Conservation (phyloP, 1,140 invertebrate genomes). For the Scylla paramamosain region DNA sequence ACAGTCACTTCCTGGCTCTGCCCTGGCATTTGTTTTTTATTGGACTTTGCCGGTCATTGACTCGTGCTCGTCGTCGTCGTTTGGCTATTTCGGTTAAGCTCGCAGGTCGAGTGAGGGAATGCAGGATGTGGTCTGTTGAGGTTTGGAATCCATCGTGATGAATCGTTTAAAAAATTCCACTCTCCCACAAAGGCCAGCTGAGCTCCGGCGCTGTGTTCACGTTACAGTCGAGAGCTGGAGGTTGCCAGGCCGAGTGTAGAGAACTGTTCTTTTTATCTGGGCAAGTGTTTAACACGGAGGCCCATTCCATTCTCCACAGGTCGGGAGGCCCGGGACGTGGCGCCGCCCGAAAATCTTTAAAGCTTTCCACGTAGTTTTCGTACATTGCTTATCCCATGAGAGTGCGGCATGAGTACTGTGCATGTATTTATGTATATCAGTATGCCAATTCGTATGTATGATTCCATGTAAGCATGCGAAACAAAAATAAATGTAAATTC, state of each 20-base stretch:
- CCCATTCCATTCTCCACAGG: background rate
- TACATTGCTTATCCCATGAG: no score
- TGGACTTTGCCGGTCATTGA: background rate
- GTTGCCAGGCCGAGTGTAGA: background rate
- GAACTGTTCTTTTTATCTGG: background rate
- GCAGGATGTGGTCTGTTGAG: background rate
- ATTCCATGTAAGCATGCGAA: background rate
- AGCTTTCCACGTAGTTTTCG: no score
- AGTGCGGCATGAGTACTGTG: background rate
- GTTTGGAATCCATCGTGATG: background rate
- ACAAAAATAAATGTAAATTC: background rate
- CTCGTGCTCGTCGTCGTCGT: background rate
- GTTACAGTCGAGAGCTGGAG: background rate
- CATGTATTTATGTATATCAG: background rate
- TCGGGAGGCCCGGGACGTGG: background rate
- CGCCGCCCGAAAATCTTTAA: no score
- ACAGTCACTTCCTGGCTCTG: background rate
- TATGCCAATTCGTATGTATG: background rate
- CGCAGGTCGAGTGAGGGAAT: background rate
- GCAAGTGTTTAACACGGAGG: background rate
- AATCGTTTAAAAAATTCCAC: background rate
- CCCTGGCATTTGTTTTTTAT: background rate
- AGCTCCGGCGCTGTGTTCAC: background rate
- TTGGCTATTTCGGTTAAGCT: background rate
- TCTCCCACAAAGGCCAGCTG: background rate